Evolutionary conservation across 2,888 invertebrate species (phyloP), one percentile per base, ranked within the genome.

Genomic region (Cryptocephalus moraei): DNA sequence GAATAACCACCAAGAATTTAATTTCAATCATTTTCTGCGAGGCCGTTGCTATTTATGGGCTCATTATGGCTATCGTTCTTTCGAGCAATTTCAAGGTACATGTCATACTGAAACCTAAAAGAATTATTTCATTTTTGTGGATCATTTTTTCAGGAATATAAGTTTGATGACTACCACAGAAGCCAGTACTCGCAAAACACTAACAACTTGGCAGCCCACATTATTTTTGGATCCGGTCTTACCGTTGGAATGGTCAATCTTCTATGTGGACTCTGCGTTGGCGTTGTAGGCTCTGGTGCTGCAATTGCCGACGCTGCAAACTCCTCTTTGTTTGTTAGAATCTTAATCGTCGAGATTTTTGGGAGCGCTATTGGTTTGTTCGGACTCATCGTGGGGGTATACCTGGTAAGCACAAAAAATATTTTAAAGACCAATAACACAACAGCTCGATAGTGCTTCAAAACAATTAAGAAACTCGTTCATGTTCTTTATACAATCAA

Each of bases 1-100:
- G 97, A 67, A 99, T 99, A 71, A 92, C 95, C 74, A 99, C 97
- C 49, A 99, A 97, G 75, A 99, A 99, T 73, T 81, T 99, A 67
- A 94, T 99, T 70, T 97, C 96, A 47, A 94, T 99, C 62, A 99
- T 99, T 73, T 99, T 99, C 77, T 99, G 97, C 70, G 99, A 99
- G 75, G 99, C 97, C 57, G 97, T 99, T 4, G 99, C 97, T 52
- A 99, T 99, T 74, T 99, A 97, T 71, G 99, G 99, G 13, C 79
- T 99, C 54, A 99, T 99, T 66, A 94, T 95, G 63, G 95, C 97
- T 44, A 97, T 99, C 67, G 94, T 99, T 44, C 78, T 99, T 54
- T 88, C 91, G 41, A 91, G 91, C 59, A 79, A 82, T 67, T 73
- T 91, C 59, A 84, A 83, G 53, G 72, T 73, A 22, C 12, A 9